phyloP scores from a whole-genome alignment of 2,113 vertebrate genomes.

The Seriola dumerili region DNA sequence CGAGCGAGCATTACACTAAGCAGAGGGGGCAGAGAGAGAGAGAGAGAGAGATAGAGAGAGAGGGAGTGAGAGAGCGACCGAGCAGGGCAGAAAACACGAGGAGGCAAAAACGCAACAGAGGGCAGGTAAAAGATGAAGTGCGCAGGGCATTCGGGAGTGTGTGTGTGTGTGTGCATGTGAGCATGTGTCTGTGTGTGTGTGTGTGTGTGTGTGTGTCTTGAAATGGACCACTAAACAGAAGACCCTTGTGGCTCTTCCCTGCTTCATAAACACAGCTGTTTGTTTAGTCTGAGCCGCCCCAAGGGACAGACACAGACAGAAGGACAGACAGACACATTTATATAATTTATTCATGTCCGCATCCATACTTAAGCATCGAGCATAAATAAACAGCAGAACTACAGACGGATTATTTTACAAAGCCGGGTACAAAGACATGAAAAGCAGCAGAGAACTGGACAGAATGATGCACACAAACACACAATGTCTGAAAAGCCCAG shows the following conservation, averaged over 20 bases:
- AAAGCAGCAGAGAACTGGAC: conserved; percentile 10
- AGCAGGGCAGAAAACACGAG: conserved; percentile 49
- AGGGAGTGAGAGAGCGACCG: conserved; percentile 20
- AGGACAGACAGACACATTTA: conserved; percentile 76
- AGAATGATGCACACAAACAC: conserved; percentile 17
- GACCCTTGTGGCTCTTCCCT: conserved; percentile 76
- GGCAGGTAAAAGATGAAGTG: conserved; percentile 75
- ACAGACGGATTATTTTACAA: conserved; percentile 64
- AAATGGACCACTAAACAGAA: conserved; percentile 79
- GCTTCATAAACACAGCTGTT: conserved; percentile 81
- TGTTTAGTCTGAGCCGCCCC: conserved; percentile 80
- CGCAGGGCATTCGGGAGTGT: conserved; percentile 32
- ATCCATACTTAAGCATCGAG: conserved; percentile 63
- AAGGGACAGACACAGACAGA: conserved; percentile 75
- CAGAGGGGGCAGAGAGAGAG: conserved; percentile 51
- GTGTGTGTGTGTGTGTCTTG: conserved; percentile 45
- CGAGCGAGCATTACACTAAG: conserved; percentile 56
- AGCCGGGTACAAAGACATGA: conserved; percentile 37
- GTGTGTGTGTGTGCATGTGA: conserved; percentile 19
- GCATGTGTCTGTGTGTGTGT: neutral
- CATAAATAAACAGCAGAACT: conserved; percentile 67
- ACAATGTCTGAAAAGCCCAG: neutral
- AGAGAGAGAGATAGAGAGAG: conserved; percentile 28
- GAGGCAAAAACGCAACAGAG: conserved; percentile 63
- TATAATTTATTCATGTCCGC: conserved; percentile 77